Base-by-base conservation (phyloP, 2,797 vertebrate genomes). In the Hydrophis major region DNA sequence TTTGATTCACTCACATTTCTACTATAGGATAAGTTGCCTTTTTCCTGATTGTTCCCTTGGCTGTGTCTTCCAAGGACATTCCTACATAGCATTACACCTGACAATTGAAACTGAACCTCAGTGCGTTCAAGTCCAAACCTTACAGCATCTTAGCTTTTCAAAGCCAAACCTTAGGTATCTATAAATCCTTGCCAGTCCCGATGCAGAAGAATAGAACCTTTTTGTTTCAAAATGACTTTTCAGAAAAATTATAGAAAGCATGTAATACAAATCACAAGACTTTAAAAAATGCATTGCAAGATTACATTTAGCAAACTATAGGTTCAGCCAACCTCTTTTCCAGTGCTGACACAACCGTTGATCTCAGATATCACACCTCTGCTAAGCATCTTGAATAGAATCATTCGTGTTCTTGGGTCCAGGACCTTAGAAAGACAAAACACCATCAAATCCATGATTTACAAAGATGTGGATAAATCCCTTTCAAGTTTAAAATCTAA, bases 341-440 rank as follows among this genome's bases (percentile, higher is more conserved):
- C 99, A 0, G 99, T 99, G 96, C 99, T 99, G 96, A 99, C 99
- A 95, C 99, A 99, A 96, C 99, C 99, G 28, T 99, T 98, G 95
- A 99, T 99, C 94, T 99, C 98, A 1, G 98, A 96, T 96, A 99
- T 99, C 89, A 99, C 92, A 2, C 98, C 98, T 96, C 99, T 98
- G 83, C 97, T 99, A 87, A 99, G 96, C 99, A 99, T 99, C 98
- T 99, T 99, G 96, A 99, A 99, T 7, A 99, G 97, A 96, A 99
- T 99, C 98, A 99, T 99, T 92, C 99, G 98, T 2, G 99, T 99
- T 88, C 99, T 98, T 59, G 99, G 99, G 95, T 99, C 99, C 95
- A 99, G 96, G 90, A 99, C 99, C 99, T 99, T 87, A 92, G 88
- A 93, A 14, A 94, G 6, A 14, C 92, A 1, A 90, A 61, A 37